Base-by-base conservation (phyloP, 2,888 invertebrate genomes). In the Heliconius sara region DNA sequence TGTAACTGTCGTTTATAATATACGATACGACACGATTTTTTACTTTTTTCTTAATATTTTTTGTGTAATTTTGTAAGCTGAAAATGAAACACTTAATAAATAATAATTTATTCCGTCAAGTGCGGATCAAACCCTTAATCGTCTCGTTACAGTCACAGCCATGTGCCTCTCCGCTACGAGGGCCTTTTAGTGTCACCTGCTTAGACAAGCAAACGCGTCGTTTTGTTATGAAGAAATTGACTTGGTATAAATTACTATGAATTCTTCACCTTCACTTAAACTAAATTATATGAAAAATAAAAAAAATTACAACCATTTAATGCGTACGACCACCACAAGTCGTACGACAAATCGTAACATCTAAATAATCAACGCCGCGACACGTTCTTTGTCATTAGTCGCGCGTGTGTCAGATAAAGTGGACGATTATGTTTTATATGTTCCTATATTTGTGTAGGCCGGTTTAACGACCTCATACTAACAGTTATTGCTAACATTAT, bases 341-440 rank as follows among this genome's bases (percentile, higher is more conserved):
- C 47, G 47, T 43, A 39, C 78, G 74, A 74, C 34, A 70, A 71
- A n/a, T 74, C 71, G 75, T 27, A 43, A 63, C 43, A 52, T 30
- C 9, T 70, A 57, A 27, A 68, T 34, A 25, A 66, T 43, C 88
- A 87, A 87, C 87, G 89, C 88, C 85, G 86, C 83, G 83, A 84
- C 83, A 80, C 83, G 82, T 85, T 87, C 89, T 89, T 89, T 88
- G 89, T 90, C 86, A 87, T 90, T 89, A 89, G 88, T 83, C 85
- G 86, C 83, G 83, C 84, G 83, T 86, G 87, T 89, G 83, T 79
- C 81, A 79, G 82, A 81, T 83, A 79, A 81, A 81, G 73, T 75
- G 82, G 68, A 71, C 79, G 82, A 82, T 83, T 83, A 80, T 80
- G 79, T 79, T 81, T 77, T 79, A 75, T 81, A 77, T 76, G 77